These are phyloP conservation scores for Xiphophorus hellerii DNA, from an alignment of 2,113 vertebrate species.

Conservation along the genomic window DNA sequence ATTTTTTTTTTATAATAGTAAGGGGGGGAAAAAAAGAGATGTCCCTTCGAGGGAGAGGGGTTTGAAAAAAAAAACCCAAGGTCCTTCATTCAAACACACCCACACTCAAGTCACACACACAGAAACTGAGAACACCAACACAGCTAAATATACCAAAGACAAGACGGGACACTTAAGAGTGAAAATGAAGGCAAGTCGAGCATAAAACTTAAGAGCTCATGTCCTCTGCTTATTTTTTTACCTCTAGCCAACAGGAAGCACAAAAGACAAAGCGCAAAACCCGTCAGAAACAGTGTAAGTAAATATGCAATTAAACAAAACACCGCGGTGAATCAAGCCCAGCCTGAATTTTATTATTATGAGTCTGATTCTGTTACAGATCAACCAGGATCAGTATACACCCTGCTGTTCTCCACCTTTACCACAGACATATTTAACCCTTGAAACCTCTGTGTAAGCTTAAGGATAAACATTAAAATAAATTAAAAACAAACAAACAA, in stretches of 20 bases:
- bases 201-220: background rate
- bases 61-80: slow-evolving; percentile 75
- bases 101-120: background rate
- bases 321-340: slow-evolving; percentile 3
- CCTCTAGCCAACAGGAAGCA: background rate
- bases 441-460: slow-evolving; percentile 5
- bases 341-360: slow-evolving; percentile 10
- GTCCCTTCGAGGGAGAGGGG: slow-evolving; percentile 88
- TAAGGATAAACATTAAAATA: background rate
- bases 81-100: slow-evolving; percentile 39
- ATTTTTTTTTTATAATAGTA: slow-evolving; percentile 7
- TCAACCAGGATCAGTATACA: slow-evolving; percentile 57
- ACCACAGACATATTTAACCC: background rate
- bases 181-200: slow-evolving; percentile 1
- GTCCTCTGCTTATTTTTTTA: background rate
- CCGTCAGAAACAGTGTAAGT: background rate
- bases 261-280: background rate
- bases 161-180: too few species aligned
- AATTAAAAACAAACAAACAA: slow-evolving; percentile 2
- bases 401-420: background rate
- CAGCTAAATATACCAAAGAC: background rate
- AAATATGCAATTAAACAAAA: slow-evolving; percentile 5
- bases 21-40: slow-evolving; percentile 74
- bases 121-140: background rate
- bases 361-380: background rate